A percentile compares a stretch with the other conserved stretches of the same genome.
Conservation (phyloP, 2,113 vertebrate genomes). For the Perca fluviatilis region DNA sequence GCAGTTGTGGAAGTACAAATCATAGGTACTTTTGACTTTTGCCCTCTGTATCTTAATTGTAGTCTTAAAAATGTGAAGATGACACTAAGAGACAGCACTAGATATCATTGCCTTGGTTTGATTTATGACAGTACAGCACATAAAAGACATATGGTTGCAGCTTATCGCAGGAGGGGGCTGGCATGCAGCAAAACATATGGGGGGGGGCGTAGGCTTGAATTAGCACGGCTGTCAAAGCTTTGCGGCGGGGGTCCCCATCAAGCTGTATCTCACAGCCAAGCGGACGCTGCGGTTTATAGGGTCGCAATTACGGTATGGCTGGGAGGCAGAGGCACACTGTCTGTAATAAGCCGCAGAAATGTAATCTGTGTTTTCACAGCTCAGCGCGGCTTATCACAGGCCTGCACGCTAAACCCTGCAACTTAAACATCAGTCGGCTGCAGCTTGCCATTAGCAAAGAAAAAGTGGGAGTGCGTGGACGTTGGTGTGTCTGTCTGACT, state of each 20-base stretch:
- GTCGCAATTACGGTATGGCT: slow-evolving; percentile 71
- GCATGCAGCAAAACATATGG: slow-evolving; percentile 46
- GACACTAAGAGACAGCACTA: slow-evolving; percentile 40
- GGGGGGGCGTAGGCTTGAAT: slow-evolving; percentile 70
- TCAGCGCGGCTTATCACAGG: slow-evolving; percentile 81
- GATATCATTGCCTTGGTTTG: slow-evolving; percentile 37
- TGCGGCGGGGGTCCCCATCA: slow-evolving; percentile 66
- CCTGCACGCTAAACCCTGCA: slow-evolving; percentile 73
- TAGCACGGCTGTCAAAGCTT: slow-evolving; percentile 79
- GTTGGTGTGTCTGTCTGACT: slow-evolving; percentile 47
- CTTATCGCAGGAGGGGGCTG: slow-evolving; percentile 54
- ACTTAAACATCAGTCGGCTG: slow-evolving; percentile 75
- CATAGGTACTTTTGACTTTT: slow-evolving; percentile 17
- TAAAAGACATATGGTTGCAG: slow-evolving; percentile 47
- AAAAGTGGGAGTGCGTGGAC: slow-evolving; percentile 61
- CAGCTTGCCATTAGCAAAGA: slow-evolving; percentile 68
- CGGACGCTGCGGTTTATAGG: slow-evolving; percentile 76
- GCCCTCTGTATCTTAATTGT: slow-evolving; percentile 14
- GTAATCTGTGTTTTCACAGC: slow-evolving; percentile 88
- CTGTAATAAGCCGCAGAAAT: slow-evolving; percentile 81
- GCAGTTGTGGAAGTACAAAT: slow-evolving; percentile 4
- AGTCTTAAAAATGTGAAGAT: slow-evolving; percentile 37
- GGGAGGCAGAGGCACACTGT: slow-evolving; percentile 67
- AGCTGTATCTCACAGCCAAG: slow-evolving; percentile 64
- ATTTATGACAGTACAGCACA: slow-evolving; percentile 44